Percentiles rank a stretch among this genome's conserved stretches.
Conservation (phyloP, 2,113 vertebrate genomes). For the Rhabdomys dilectus region DNA sequence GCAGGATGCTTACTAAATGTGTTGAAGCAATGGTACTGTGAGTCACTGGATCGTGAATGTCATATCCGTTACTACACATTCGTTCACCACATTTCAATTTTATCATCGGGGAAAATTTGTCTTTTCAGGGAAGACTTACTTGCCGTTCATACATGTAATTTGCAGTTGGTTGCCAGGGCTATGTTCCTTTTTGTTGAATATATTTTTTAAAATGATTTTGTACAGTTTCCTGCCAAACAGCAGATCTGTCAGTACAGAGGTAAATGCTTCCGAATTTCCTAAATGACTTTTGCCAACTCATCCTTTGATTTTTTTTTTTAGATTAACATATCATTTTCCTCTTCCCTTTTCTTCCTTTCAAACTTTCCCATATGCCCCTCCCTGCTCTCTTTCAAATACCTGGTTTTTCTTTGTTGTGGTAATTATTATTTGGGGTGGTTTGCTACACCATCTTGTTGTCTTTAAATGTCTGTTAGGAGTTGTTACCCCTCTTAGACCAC, state of each 20-base stretch:
- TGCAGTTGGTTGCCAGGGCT: neutral
- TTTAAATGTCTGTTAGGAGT: too few relatives aligned
- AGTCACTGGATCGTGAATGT: neutral
- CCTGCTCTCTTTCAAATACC: neutral
- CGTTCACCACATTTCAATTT: neutral
- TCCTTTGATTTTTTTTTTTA: neutral
- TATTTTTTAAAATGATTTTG: neutral
- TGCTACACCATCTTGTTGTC: too few relatives aligned
- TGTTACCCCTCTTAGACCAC: too few relatives aligned
- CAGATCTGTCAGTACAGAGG: neutral
- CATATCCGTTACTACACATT: neutral
- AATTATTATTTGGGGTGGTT: too few relatives aligned
- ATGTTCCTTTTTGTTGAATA: neutral
- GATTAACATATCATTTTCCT: neutral
- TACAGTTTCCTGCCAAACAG: neutral
- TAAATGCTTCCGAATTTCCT: neutral
- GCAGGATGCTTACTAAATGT: neutral
- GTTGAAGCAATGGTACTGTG: conserved; percentile 25
- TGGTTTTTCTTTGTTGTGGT: neutral
- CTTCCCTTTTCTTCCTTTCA: neutral
- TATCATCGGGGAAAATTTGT: neutral
- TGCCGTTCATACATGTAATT: neutral
- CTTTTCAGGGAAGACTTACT: conserved; percentile 7
- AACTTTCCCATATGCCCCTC: neutral
- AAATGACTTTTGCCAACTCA: neutral